These are phyloP conservation scores for Labeo rohita DNA, from an alignment of 2,113 vertebrate genomes.

Conservation along the genomic window DNA sequence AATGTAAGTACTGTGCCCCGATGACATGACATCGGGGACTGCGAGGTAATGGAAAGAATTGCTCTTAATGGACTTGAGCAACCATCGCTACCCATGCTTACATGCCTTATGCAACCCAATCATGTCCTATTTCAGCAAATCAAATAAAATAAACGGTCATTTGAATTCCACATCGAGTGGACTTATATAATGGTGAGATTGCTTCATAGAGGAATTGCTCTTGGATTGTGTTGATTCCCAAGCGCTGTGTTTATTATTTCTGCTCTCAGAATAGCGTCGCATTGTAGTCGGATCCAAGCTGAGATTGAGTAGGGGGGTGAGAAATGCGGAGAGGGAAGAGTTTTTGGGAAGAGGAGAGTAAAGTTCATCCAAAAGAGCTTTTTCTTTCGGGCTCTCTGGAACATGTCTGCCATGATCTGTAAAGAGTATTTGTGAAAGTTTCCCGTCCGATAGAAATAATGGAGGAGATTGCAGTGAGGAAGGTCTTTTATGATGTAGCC, in stretches of 20 bases:
- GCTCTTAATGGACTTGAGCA: slow-evolving; percentile 33
- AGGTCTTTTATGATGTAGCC: not conserved
- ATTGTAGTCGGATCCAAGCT: slow-evolving; percentile 66
- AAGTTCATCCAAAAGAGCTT: slow-evolving; percentile 10
- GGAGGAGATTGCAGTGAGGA: not conserved
- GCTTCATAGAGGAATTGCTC: slow-evolving; percentile 71
- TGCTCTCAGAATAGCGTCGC: slow-evolving; percentile 74
- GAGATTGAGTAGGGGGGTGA: slow-evolving; percentile 46
- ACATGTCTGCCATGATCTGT: slow-evolving; percentile 8
- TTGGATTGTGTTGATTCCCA: slow-evolving; percentile 79
- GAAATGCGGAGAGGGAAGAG: slow-evolving; percentile 8
- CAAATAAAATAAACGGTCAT: slow-evolving; percentile 71
- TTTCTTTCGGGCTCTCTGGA: slow-evolving; percentile 20
- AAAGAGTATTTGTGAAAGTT: not conserved
- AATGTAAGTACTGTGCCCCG: not conserved
- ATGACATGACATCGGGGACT: slow-evolving; percentile 17
- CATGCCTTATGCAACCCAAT: slow-evolving; percentile 70
- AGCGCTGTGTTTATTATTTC: slow-evolving; percentile 85
- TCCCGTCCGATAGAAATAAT: not conserved
- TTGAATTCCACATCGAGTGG: slow-evolving; percentile 41
- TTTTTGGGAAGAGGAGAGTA: slow-evolving; percentile 14
- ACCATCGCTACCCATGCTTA: not conserved
- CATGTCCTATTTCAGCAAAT: slow-evolving; percentile 71
- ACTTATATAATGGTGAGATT: slow-evolving; percentile 75
- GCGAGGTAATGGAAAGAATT: slow-evolving; percentile 23